Evolutionary conservation across 23 tunicate genomes (phyloP), one percentile per base, ranked within the genome.

Genomic region (Phallusia fumigata): DNA sequence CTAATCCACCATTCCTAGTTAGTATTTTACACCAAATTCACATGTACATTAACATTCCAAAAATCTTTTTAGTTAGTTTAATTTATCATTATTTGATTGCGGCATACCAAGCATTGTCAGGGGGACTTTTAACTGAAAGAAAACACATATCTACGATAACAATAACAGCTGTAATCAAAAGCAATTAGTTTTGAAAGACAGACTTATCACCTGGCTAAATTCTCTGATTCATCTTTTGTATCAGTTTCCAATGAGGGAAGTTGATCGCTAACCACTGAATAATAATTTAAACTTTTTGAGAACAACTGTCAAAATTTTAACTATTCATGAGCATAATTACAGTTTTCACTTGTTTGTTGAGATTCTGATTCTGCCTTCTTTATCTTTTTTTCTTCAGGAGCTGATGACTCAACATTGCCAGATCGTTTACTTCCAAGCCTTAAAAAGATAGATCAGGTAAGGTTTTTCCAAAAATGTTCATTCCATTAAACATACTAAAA

Each of bases 171-270:
- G n/a, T n/a, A n/a, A n/a, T n/a, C n/a, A n/a, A n/a, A n/a, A n/a
- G n/a, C n/a, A n/a, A n/a, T n/a, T n/a, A n/a, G n/a, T n/a, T n/a
- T n/a, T n/a, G n/a, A n/a, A n/a, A n/a, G n/a, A n/a, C n/a, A n/a
- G n/a, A n/a, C n/a, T 12, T 33, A 35, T 26, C 28, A 79, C 83
- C 83, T 79, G 35, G 83, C 49, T 2, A 52, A 79, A 18, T 79
- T 65, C 52, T 79, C 83, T 13, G 72, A 0, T 2, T 79, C 83
- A 52, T 79, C 83, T 52, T 79, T 79, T 24, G 73, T 16, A 15
- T 31, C 36, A 32, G 77, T 74, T 74, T 32, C 69, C 3, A 58
- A 58, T 58, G 69, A 16, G 5, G 28, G 28, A 58, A 24, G 69
- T 58, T 21, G 28, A 6, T 58, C 69, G 5, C 26, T 24, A 8